Conservation (phyloP, 2,888 invertebrate genomes). For the Aphelenchoides bicaudatus region DNA sequence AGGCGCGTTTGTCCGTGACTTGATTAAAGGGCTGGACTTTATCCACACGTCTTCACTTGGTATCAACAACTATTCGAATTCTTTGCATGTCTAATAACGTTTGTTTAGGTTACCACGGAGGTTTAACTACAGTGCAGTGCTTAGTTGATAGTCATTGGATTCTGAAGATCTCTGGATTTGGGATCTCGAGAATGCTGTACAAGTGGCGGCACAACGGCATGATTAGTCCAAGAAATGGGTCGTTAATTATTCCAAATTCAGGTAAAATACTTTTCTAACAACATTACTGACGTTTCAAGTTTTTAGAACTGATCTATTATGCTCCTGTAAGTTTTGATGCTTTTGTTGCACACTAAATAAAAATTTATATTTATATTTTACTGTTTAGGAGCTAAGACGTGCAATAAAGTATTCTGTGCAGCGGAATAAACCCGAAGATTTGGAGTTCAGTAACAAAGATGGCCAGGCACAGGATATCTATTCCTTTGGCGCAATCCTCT, state of each 20-base stretch:
- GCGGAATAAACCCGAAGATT: slow-evolving; percentile 36
- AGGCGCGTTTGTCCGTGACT: slow-evolving; percentile 55
- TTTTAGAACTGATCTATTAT: slow-evolving; percentile 53
- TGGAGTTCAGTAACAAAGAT: slow-evolving; percentile 38
- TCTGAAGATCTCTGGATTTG: slow-evolving; percentile 55
- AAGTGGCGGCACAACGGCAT: slow-evolving; percentile 45
- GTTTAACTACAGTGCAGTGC: slow-evolving; percentile 48
- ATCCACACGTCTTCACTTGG: too few relatives aligned
- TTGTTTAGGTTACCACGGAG: slow-evolving; percentile 54
- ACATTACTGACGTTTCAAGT: too few relatives aligned
- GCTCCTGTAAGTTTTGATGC: too few relatives aligned
- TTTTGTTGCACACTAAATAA: too few relatives aligned
- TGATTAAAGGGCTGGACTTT: slow-evolving; percentile 48
- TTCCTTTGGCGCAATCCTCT: slow-evolving; percentile 52
- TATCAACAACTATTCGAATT: too few relatives aligned
- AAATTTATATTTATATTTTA: too few relatives aligned
- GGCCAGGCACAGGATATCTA: slow-evolving; percentile 50
- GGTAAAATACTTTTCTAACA: slow-evolving; percentile 23
- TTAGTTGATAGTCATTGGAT: slow-evolving; percentile 58
- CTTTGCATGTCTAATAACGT: too few relatives aligned
- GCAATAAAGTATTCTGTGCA: slow-evolving; percentile 35
- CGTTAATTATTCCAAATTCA: slow-evolving; percentile 49
- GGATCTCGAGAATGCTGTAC: slow-evolving; percentile 39
- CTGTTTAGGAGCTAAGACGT: slow-evolving; percentile 44
- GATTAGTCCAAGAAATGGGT: slow-evolving; percentile 39